Conservation (phyloP, 2,888 invertebrate species). For the Aphidius colemani region DNA sequence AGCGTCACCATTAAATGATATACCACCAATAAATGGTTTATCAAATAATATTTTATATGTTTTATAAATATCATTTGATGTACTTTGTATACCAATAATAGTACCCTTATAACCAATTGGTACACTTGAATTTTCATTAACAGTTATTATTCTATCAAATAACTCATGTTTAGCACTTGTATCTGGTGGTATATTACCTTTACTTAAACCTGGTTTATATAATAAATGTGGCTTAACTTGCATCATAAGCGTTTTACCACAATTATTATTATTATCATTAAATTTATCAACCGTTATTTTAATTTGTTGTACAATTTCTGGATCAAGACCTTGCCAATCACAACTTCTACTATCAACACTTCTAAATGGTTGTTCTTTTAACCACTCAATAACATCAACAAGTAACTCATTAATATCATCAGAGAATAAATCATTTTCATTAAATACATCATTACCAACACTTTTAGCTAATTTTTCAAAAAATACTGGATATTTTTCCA, state of each 20-base stretch:
- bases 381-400: conserved; percentile 66
- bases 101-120: conserved; percentile 86
- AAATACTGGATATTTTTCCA: conserved; percentile 73
- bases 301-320: conserved; percentile 59
- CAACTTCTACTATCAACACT: conserved; percentile 67
- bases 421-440: conserved; percentile 72
- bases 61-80: conserved; percentile 66
- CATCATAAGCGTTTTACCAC: conserved; percentile 53
- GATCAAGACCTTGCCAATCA: conserved; percentile 74
- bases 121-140: conserved; percentile 74
- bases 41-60: conserved; percentile 85
- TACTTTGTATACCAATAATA: conserved; percentile 71
- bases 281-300: background rate
- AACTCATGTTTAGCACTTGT: conserved; percentile 68
- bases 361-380: conserved; percentile 72
- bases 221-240: conserved; percentile 81
- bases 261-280: conserved; percentile 61
- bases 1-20: conserved; percentile 26
- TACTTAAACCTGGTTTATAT: conserved; percentile 67
- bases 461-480: conserved; percentile 67
- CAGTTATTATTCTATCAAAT: conserved; percentile 85
- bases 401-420: conserved; percentile 61
- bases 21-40: conserved; percentile 65
- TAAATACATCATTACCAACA: conserved; percentile 66
- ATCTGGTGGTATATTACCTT: conserved; percentile 70